Percentiles rank a stretch among this genome's conserved stretches.
Evolutionary conservation across 2,888 invertebrate species (phyloP).

Genomic region (Hofmannophila pseudospretella): DNA sequence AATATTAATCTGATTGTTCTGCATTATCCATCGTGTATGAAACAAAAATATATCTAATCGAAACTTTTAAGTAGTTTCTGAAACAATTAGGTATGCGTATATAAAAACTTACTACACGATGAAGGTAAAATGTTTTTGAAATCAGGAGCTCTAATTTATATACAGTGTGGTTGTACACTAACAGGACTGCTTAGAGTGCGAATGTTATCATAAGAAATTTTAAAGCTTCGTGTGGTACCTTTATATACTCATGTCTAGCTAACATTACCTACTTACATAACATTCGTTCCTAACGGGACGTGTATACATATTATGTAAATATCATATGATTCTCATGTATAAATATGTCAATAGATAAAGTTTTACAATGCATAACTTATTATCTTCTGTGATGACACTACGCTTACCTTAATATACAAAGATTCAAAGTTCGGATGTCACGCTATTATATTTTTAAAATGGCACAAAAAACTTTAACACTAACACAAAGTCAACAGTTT

Average conservation of each 20-base stretch:
- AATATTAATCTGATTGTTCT: slow-evolving; percentile 2
- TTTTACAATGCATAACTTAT: slow-evolving; percentile 71
- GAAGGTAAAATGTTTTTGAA: neutral
- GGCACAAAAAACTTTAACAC: slow-evolving; percentile 78
- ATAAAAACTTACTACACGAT: neutral
- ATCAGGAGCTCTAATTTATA: slow-evolving; percentile 31
- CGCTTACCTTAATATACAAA: slow-evolving; percentile 66
- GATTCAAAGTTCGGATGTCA: slow-evolving; percentile 78
- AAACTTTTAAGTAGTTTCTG: neutral
- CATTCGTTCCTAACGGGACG: slow-evolving; percentile 78
- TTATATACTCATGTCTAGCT: slow-evolving; percentile 69
- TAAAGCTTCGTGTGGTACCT: slow-evolving; percentile 77
- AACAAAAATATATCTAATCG: neutral
- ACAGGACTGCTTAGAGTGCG: slow-evolving; percentile 70
- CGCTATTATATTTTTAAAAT: slow-evolving; percentile 73
- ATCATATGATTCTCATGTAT: slow-evolving; percentile 71
- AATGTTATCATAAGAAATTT: slow-evolving; percentile 77
- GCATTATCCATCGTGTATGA: neutral
- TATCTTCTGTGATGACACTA: slow-evolving; percentile 73
- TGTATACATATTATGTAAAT: slow-evolving; percentile 78
- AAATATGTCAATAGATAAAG: slow-evolving; percentile 74
- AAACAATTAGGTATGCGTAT: neutral
- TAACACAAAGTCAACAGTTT: slow-evolving; percentile 75
- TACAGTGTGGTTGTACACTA: slow-evolving; percentile 51
- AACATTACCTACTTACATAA: slow-evolving; percentile 72